Conservation (phyloP, 2,888 invertebrate species). For the Plagodis pulveraria region DNA sequence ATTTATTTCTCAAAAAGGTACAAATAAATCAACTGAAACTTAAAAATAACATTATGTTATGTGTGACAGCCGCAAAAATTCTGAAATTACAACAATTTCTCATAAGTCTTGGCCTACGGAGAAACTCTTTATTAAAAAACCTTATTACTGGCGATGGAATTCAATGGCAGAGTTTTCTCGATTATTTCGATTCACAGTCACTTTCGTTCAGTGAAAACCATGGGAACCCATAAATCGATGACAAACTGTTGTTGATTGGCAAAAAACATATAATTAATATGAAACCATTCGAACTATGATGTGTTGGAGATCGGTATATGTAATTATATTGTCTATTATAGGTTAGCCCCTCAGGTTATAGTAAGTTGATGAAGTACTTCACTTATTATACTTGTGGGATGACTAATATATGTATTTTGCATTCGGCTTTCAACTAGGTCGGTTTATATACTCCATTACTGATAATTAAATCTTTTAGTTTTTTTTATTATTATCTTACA, state of each 20-base stretch:
- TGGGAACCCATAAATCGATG: constrained; percentile 51
- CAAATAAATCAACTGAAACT: too few species aligned
- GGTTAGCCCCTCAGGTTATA: background rate
- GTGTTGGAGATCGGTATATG: background rate
- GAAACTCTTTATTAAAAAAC: too few species aligned
- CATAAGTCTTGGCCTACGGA: too few species aligned
- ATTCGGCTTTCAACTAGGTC: too few species aligned
- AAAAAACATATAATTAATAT: constrained; percentile 46
- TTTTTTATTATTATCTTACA: too few species aligned
- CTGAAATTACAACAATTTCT: too few species aligned
- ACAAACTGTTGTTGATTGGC: constrained; percentile 38
- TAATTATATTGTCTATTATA: background rate
- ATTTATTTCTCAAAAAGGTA: too few species aligned
- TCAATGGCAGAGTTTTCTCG: constrained; percentile 37
- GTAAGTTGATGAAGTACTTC: background rate
- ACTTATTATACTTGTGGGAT: background rate
- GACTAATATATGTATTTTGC: too few species aligned
- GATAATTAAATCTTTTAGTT: too few species aligned
- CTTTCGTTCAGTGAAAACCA: constrained; percentile 68
- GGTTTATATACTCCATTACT: too few species aligned
- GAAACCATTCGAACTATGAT: constrained; percentile 6
- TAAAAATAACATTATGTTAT: too few species aligned
- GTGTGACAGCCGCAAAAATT: too few species aligned
- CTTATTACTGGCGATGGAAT: background rate
- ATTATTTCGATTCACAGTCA: constrained; percentile 45